Evolutionary conservation across 2,113 vertebrate genomes (phyloP).

Genomic region (Cheilinus undulatus): DNA sequence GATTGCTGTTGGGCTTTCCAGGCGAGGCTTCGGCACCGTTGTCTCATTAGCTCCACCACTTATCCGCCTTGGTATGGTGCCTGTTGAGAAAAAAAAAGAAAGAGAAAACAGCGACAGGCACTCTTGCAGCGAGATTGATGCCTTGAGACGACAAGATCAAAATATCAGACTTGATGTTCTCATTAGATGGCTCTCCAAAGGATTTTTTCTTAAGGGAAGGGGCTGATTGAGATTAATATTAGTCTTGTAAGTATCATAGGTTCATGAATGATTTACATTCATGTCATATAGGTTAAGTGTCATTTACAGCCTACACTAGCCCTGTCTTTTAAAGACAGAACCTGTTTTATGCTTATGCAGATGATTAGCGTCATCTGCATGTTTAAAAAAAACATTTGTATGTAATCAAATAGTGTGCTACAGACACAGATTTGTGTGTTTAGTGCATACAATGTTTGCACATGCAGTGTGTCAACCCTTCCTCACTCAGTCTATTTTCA

Average conservation of each 20-base stretch:
- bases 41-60: constrained; percentile 79
- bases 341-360: constrained; percentile 14
- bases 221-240: constrained; percentile 47
- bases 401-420: constrained; percentile 37
- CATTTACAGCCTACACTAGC: constrained; percentile 22
- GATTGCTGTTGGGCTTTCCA: constrained; percentile 80
- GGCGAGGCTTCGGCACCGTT: constrained; percentile 66
- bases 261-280: constrained; percentile 40
- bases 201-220: constrained; percentile 11
- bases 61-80: constrained; percentile 66
- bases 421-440: constrained; percentile 49
- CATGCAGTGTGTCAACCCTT: constrained; percentile 65
- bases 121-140: constrained; percentile 65
- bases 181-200: constrained; percentile 55
- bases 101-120: constrained; percentile 23
- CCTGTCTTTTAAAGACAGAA: no score
- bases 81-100: constrained; percentile 43
- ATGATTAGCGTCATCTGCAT: not conserved
- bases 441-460: constrained; percentile 60
- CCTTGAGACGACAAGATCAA: constrained; percentile 67
- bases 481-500: constrained; percentile 80
- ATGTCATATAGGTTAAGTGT: constrained; percentile 14
- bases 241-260: constrained; percentile 23
- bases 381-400: not conserved
- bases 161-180: constrained; percentile 68